phyloP scores from a whole-genome alignment of 2,888 invertebrate genomes.

The Tricholauxania praeusta region DNA sequence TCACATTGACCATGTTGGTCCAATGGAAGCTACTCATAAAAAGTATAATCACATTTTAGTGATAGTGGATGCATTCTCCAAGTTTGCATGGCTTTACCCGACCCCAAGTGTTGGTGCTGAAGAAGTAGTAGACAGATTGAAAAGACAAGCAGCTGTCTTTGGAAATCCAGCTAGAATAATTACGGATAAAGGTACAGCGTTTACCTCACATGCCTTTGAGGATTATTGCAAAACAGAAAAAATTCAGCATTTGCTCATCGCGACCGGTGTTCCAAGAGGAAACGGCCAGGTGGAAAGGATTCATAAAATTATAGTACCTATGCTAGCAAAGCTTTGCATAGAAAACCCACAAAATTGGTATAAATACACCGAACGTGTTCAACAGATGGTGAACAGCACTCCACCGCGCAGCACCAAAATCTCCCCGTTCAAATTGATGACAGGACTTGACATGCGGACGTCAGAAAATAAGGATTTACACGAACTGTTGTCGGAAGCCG shows the following conservation, averaged over 20 bases:
- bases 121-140: neutral
- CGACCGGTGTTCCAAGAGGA: slow-evolving; percentile 54
- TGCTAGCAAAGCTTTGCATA: slow-evolving; percentile 58
- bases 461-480: no score
- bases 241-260: slow-evolving; percentile 52
- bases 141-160: slow-evolving; percentile 17
- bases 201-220: slow-evolving; percentile 59
- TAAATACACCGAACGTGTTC: slow-evolving; percentile 44
- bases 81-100: no score
- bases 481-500: no score
- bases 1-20: slow-evolving; percentile 54
- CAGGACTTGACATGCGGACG: slow-evolving; percentile 29
- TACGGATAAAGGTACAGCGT: slow-evolving; percentile 60
- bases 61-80: no score
- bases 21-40: no score
- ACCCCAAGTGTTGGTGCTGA: no score
- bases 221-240: slow-evolving; percentile 54
- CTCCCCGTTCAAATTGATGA: slow-evolving; percentile 31
- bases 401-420: slow-evolving; percentile 32
- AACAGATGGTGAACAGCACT: slow-evolving; percentile 27
- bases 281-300: slow-evolving; percentile 62
- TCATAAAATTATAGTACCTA: slow-evolving; percentile 55
- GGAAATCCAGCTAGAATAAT: no score
- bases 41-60: no score
- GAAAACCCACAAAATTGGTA: slow-evolving; percentile 57